phyloP scores from a whole-genome alignment of 2,888 invertebrate genomes.

The Tipula lateralis region DNA sequence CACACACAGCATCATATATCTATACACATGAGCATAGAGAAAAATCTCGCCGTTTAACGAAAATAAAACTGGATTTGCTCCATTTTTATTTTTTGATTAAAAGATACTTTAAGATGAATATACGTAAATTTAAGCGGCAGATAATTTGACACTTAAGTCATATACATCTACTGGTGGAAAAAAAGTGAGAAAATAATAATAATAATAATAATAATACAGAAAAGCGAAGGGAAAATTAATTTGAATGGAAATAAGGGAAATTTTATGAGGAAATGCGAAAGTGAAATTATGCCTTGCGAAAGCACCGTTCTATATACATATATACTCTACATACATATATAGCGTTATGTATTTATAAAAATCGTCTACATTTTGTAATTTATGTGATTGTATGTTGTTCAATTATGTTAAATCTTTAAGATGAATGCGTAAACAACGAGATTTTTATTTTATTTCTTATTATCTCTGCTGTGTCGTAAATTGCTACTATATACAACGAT shows the following conservation, averaged over 20 bases:
- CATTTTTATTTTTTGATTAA: neutral
- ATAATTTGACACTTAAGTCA: slow-evolving; percentile 19
- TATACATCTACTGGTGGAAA: neutral
- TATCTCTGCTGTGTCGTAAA: neutral
- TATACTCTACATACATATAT: neutral
- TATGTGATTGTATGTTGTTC: neutral
- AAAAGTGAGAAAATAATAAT: neutral
- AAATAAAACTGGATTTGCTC: neutral
- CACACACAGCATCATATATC: neutral
- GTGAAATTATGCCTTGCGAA: neutral
- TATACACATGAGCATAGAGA: neutral
- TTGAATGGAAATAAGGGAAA: neutral
- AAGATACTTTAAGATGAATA: neutral
- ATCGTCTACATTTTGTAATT: neutral
- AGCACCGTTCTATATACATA: neutral
- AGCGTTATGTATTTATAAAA: neutral
- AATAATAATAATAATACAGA: neutral
- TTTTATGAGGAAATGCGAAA: neutral
- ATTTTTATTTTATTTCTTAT: neutral
- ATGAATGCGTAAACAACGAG: neutral
- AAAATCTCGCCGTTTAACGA: neutral
- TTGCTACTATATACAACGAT: neutral
- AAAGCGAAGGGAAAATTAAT: neutral
- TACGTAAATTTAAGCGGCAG: slow-evolving; percentile 19
- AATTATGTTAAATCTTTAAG: neutral